Evolutionary conservation across 2,888 invertebrate species (phyloP), one percentile per base, ranked within the genome.

Genomic region (Drosophila robusta): DNA sequence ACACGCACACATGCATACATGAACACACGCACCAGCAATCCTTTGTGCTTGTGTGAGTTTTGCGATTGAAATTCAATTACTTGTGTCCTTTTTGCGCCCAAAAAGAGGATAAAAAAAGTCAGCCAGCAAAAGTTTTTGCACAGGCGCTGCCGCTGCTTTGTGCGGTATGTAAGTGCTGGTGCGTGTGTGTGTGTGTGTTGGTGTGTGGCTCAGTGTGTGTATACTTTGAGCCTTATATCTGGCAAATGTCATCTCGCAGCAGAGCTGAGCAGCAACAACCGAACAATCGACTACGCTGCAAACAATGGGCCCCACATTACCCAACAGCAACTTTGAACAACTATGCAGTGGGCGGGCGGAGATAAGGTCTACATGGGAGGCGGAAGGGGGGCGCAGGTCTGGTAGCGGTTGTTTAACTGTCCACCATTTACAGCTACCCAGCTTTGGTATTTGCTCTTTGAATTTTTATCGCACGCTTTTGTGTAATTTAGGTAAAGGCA

Each of bases 11-110:
- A 24, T 36, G 51, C n/a, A 42, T 49, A 44, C 24, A 55, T 51
- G 45, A 29, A 74, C 47, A 68, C 68, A 66, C 64, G 56, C 62
- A 63, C 44, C 32, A 62, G 50, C 58, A 61, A 70, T 64, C 72
- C 67, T 60, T 52, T 61, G 64, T 67, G 64, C 60, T 36, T 70
- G 69, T 68, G 78, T 69, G 72, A 62, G 71, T 58, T 56, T 79
- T 80, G 85, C 79, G 89, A 89, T 86, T 86, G 89, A 89, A 86
- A 86, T 86, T 86, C 85, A 86, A 86, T 86, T 86, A 89, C 85
- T 81, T 89, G 85, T 86, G 89, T 87, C 85, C 87, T 75, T 89
- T 89, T 89, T 89, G 66, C 67, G 78, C 78, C 64, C 47, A 70
- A 70, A 82, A 68, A 62, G 49, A 51, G 51, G 55, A 68, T 52